phyloP scores from a whole-genome alignment of 2,797 vertebrate genomes.

The Acanthurus tractus region DNA sequence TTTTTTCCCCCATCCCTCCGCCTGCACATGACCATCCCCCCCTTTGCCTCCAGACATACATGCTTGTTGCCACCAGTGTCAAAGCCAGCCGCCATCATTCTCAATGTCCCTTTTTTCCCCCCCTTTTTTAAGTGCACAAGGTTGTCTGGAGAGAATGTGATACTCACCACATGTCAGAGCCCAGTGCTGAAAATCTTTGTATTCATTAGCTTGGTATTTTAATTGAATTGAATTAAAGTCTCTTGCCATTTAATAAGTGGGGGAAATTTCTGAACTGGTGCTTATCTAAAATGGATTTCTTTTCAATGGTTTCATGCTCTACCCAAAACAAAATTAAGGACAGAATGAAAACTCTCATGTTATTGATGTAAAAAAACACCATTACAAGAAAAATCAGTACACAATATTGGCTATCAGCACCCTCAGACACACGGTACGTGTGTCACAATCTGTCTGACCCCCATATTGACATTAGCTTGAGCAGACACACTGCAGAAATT shows the following conservation, averaged over 20 bases:
- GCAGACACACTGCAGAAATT: conserved; percentile 25
- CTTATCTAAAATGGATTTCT: neutral
- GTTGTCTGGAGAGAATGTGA: neutral
- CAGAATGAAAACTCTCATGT: neutral
- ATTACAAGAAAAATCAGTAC: neutral
- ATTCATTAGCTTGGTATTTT: neutral
- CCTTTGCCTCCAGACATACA: conserved; percentile 44
- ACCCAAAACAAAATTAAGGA: neutral
- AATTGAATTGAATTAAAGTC: neutral
- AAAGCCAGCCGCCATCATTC: conserved; percentile 68
- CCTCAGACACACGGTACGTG: conserved; percentile 3
- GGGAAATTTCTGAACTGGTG: neutral
- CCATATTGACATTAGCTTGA: conserved; percentile 13
- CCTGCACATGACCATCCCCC: conserved; percentile 32
- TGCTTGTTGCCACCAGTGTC: conserved; percentile 67
- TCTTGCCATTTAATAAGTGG: neutral
- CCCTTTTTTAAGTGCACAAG: too few species aligned
- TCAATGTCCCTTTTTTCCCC: conserved; percentile 22
- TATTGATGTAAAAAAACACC: neutral
- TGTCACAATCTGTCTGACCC: neutral
- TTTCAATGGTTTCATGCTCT: neutral
- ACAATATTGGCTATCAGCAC: conserved; percentile 11
- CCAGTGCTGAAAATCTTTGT: neutral
- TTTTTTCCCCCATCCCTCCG: conserved; percentile 33
- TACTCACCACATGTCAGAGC: conserved; percentile 6